A percentile compares a stretch with the other conserved stretches of the same genome.
These are phyloP conservation scores for Pachydiplax longipennis DNA, from an alignment of 2,888 invertebrate genomes.

Conservation along the genomic window DNA sequence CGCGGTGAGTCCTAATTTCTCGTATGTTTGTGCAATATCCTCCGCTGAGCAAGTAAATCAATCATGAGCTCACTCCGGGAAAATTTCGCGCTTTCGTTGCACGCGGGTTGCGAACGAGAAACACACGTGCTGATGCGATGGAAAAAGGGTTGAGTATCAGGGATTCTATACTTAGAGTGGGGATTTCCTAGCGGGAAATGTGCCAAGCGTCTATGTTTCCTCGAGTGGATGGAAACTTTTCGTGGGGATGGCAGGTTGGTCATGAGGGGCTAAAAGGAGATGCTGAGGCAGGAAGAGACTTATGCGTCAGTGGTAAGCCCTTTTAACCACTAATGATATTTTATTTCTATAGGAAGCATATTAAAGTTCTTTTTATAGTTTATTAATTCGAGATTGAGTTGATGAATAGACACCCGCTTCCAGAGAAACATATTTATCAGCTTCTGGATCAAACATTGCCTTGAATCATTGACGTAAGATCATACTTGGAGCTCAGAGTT, in stretches of 20 bases:
- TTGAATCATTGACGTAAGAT: too few species aligned
- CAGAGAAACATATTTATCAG: too few species aligned
- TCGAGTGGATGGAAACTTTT: neutral
- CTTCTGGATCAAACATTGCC: too few species aligned
- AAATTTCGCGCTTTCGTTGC: neutral
- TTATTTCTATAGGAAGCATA: neutral
- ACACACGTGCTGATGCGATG: neutral
- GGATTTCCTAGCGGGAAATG: constrained; percentile 9
- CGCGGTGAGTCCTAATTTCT: too few species aligned
- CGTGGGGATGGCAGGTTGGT: neutral
- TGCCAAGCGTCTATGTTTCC: constrained; percentile 20
- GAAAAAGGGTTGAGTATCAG: neutral
- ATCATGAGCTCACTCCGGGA: too few species aligned
- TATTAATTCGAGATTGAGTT: neutral
- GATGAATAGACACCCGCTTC: too few species aligned
- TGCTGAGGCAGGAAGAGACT: neutral
- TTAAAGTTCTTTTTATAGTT: neutral
- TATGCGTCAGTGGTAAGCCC: constrained; percentile 8
- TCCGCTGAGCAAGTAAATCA: too few species aligned
- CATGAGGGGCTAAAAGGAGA: neutral
- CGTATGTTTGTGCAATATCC: too few species aligned
- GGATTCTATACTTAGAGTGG: constrained; percentile 11
- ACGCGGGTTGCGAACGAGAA: neutral
- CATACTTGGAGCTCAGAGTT: too few species aligned
- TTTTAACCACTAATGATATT: neutral